Percentiles rank a stretch among this genome's conserved stretches.
Evolutionary conservation across 1,140 invertebrate species (phyloP).

Genomic region (Cydia amplana): DNA sequence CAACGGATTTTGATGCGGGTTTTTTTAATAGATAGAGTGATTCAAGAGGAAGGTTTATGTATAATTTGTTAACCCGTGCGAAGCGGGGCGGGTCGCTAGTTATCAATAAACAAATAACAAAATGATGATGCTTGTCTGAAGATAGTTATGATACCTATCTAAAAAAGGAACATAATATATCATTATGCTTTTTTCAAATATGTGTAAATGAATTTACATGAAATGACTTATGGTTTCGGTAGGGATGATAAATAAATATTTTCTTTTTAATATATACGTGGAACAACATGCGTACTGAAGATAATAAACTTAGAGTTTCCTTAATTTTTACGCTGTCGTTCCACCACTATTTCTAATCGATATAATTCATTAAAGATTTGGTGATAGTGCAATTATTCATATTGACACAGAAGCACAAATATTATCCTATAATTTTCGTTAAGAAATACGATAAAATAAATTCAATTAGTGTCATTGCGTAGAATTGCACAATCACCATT

Average conservation of each 20-base stretch:
- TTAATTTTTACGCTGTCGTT: background rate
- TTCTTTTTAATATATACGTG: too few species aligned
- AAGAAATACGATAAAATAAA: too few species aligned
- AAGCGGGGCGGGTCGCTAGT: too few species aligned
- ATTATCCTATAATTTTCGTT: too few species aligned
- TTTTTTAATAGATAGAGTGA: too few species aligned
- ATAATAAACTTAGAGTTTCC: background rate
- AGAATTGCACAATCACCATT: background rate
- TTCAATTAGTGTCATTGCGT: background rate
- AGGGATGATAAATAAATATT: slow-evolving; percentile 13
- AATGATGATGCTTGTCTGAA: background rate
- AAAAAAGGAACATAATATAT: background rate
- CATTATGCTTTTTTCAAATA: background rate
- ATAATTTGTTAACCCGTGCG: too few species aligned
- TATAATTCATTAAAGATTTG: background rate
- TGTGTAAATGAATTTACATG: background rate
- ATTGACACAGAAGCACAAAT: too few species aligned
- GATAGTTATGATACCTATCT: background rate
- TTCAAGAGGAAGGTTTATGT: too few species aligned
- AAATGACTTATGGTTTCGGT: slow-evolving; percentile 31
- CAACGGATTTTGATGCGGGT: too few species aligned
- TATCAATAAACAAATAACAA: too few species aligned
- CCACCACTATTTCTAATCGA: background rate
- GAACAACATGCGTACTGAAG: background rate
- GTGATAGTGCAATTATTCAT: background rate